These are phyloP conservation scores for Xylota sylvarum DNA, from an alignment of 2,888 invertebrate genomes.

Conservation along the genomic window DNA sequence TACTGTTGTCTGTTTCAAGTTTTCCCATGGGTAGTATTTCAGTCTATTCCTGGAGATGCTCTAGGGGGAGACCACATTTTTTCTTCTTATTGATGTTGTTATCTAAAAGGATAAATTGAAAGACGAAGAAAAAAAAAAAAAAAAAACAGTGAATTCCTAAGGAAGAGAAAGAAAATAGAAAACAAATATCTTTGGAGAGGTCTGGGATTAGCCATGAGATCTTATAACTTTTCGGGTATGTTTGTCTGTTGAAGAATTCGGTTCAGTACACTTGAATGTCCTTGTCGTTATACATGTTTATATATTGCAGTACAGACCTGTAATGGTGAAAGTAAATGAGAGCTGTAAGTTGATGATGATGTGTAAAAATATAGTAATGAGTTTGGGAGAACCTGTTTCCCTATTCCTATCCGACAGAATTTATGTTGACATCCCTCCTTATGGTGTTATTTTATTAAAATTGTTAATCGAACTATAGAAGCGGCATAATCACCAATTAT, in stretches of 20 bases:
- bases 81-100: conserved; percentile 32
- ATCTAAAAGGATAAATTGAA: conserved; percentile 22
- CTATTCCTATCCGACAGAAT: background rate
- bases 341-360: conserved; percentile 19
- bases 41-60: conserved; percentile 27
- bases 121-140: too few relatives aligned
- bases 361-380: background rate
- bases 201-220: conserved; percentile 20
- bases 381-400: background rate
- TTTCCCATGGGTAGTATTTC: conserved; percentile 27
- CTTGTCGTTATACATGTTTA: conserved; percentile 9
- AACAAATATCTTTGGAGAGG: background rate
- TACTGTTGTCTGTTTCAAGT: background rate
- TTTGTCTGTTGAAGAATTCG: conserved; percentile 20
- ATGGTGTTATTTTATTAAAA: too few relatives aligned
- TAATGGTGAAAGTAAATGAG: conserved; percentile 15
- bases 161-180: background rate
- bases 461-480: background rate
- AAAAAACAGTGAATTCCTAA: too few relatives aligned
- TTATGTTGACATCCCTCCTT: background rate
- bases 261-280: conserved; percentile 39
- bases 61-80: conserved; percentile 1
- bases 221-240: conserved; percentile 22
- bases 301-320: conserved; percentile 13
- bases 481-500: background rate